These are phyloP conservation scores for Girardinichthys multiradiatus DNA, from an alignment of 2,113 vertebrate genomes.

Conservation along the genomic window DNA sequence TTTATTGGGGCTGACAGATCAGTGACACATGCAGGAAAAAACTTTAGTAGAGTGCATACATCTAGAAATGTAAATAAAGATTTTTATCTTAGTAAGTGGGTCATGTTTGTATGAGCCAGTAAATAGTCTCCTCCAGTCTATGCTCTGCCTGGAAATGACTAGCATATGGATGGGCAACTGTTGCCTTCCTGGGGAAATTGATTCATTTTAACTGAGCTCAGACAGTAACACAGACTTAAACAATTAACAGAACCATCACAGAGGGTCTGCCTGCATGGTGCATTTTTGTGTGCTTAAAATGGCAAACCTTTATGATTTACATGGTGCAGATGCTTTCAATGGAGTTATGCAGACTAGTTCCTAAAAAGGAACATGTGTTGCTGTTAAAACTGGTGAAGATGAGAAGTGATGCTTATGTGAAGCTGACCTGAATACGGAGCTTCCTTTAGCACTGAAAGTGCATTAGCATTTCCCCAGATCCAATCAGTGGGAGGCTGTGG, in stretches of 20 bases:
- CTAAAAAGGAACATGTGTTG: conserved; percentile 28
- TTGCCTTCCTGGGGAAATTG: conserved; percentile 64
- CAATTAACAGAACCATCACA: conserved; percentile 47
- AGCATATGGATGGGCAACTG: conserved; percentile 67
- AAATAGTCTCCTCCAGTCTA: conserved; percentile 33
- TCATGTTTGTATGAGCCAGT: background rate
- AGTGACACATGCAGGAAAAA: conserved; percentile 8
- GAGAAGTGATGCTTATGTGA: conserved; percentile 1
- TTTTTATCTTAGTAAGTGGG: background rate
- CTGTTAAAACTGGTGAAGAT: conserved; percentile 12
- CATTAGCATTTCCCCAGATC: background rate
- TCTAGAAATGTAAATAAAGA: background rate
- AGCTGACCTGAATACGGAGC: conserved; percentile 34
- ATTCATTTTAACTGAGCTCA: conserved; percentile 67
- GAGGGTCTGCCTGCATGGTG: conserved; percentile 1
- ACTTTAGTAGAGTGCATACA: background rate
- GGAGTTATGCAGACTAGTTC: conserved; percentile 34
- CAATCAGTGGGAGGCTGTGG: background rate
- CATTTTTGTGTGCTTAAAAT: background rate
- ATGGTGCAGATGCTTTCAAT: conserved; percentile 41
- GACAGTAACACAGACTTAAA: conserved; percentile 51
- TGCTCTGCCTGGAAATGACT: conserved; percentile 50
- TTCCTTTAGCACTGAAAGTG: conserved; percentile 9
- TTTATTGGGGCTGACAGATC: conserved; percentile 18
- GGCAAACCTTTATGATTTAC: conserved; percentile 54